phyloP scores from a whole-genome alignment of 2,888 invertebrate genomes.

The Imbricaverruca yamaguchii region DNA sequence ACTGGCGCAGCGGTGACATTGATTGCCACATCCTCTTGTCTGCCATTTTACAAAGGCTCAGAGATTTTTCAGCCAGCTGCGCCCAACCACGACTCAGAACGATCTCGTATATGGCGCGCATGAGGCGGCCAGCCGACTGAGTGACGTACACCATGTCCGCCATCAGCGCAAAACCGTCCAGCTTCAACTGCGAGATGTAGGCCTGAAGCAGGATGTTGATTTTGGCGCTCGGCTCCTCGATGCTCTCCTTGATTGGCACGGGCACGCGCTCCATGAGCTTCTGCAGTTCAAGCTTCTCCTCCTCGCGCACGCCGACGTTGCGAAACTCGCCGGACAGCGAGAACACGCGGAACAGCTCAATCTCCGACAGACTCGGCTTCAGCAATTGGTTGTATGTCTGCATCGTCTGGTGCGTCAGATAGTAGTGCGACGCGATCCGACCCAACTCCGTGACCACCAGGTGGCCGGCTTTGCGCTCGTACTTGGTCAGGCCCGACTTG shows the following conservation, averaged over 20 bases:
- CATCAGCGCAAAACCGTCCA: constrained; percentile 98
- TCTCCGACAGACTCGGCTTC: constrained; percentile 93
- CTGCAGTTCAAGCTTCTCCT: constrained; percentile 92
- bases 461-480: constrained; percentile 85
- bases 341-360: constrained; percentile 95
- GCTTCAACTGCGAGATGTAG: constrained; percentile 93
- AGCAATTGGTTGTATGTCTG: constrained; percentile 91
- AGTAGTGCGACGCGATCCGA: constrained; percentile 96
- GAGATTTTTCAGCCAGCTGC: constrained; percentile 88
- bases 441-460: constrained; percentile 55
- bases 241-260: constrained; percentile 80
- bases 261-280: constrained; percentile 94
- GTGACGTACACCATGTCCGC: constrained; percentile 99
- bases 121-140: constrained; percentile 88
- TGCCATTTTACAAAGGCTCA: constrained; percentile 97
- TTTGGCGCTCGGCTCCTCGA: constrained; percentile 97
- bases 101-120: constrained; percentile 96
- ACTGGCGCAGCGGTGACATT: constrained; percentile 95
- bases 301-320: constrained; percentile 84
- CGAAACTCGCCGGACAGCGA: constrained; percentile 94
- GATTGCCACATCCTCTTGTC: constrained; percentile 99
- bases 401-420: constrained; percentile 96
- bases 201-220: constrained; percentile 91
- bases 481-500: constrained; percentile 88
- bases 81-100: constrained; percentile 87